Conservation (phyloP, 2,888 invertebrate species). For the Euzophera pinguis region DNA sequence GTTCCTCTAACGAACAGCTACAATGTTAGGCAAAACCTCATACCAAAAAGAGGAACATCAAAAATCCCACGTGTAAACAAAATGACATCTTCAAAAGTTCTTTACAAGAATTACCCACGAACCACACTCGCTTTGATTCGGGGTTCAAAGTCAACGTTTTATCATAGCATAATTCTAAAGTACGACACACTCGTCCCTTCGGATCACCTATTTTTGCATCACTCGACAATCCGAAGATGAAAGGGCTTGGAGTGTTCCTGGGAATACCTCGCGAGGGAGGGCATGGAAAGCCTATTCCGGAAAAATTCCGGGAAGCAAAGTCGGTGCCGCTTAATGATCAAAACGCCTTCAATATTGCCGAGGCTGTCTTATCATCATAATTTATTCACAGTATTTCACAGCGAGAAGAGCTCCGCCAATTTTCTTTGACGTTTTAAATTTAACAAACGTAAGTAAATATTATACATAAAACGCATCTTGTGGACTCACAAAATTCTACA, state of each 20-base stretch:
- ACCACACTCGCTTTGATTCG: conserved; percentile 22
- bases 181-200: conserved; percentile 28
- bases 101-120: background rate
- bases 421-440: background rate
- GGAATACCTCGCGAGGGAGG: conserved; percentile 41
- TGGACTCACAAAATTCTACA: no score
- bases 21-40: no score
- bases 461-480: no score
- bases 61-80: no score
- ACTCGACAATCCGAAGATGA: conserved; percentile 54
- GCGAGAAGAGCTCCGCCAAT: conserved; percentile 39
- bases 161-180: conserved; percentile 19
- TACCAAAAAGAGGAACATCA: no score
- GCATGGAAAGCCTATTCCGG: conserved; percentile 44
- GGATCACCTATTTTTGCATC: conserved; percentile 41
- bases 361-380: conserved; percentile 73
- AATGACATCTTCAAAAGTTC: background rate
- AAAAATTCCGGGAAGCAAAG: conserved; percentile 56
- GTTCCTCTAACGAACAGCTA: no score
- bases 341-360: conserved; percentile 73
- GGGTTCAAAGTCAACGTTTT: conserved; percentile 21
- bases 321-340: conserved; percentile 62
- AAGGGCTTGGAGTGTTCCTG: conserved; percentile 59
- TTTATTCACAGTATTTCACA: conserved; percentile 73
- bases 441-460: background rate